Percentiles rank a stretch among this genome's conserved stretches.
These are phyloP conservation scores for Pagetopsis macropterus DNA, from an alignment of 2,797 vertebrate genomes.

Conservation along the genomic window DNA sequence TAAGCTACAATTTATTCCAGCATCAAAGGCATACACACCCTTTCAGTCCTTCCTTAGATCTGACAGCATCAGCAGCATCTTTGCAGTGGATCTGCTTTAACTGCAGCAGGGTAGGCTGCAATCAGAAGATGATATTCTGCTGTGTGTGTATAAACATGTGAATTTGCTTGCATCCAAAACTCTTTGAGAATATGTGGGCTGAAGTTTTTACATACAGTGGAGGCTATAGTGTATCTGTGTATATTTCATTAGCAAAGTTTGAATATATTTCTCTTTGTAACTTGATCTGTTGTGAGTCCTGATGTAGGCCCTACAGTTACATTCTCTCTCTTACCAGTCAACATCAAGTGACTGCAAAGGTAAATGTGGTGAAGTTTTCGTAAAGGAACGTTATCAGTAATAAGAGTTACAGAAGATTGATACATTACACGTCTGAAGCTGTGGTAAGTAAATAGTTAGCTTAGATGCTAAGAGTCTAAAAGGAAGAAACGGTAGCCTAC, in stretches of 20 bases:
- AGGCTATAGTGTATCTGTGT: neutral
- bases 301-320: neutral
- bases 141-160: constrained; percentile 16
- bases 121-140: constrained; percentile 45
- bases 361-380: neutral
- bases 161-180: constrained; percentile 8
- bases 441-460: neutral
- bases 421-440: neutral
- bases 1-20: constrained; percentile 15
- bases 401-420: neutral
- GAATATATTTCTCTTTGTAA: neutral
- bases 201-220: neutral
- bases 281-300: neutral
- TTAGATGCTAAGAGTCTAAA: neutral
- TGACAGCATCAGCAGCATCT: constrained; percentile 53
- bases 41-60: constrained; percentile 44
- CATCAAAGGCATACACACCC: constrained; percentile 42
- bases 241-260: constrained; percentile 21
- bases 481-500: no score
- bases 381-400: neutral
- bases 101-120: constrained; percentile 34
- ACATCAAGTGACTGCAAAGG: neutral
- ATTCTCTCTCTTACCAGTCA: neutral
- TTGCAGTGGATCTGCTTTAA: constrained; percentile 37
- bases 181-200: constrained; percentile 9